These are phyloP conservation scores for Cnemophilus loriae DNA, from an alignment of 2,113 vertebrate genomes.

Conservation along the genomic window DNA sequence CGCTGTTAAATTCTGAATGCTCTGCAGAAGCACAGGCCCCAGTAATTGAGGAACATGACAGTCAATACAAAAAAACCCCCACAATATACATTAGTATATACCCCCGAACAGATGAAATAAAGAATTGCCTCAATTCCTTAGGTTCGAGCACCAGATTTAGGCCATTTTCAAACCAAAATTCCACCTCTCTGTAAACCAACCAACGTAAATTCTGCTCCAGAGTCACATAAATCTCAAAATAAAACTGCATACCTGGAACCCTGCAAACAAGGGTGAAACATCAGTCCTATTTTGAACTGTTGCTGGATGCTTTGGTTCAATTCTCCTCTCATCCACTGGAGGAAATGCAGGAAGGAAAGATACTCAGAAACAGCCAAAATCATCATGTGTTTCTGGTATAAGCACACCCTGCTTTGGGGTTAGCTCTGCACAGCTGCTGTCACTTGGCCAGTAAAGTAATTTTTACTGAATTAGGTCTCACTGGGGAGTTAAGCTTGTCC, in stretches of 20 bases:
- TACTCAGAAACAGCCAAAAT: not conserved
- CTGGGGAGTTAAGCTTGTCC: not conserved
- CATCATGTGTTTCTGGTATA: not conserved
- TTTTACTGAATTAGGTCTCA: not conserved
- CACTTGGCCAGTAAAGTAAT: not conserved
- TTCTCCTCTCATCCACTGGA: not conserved
- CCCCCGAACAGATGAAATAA: not conserved
- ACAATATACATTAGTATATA: not conserved
- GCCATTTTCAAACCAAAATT: not conserved
- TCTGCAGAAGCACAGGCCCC: not conserved
- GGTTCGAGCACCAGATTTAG: not conserved
- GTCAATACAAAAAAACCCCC: not conserved
- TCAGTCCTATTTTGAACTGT: not conserved
- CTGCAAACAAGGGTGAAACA: not conserved
- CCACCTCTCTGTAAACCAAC: not conserved
- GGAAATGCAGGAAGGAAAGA: not conserved
- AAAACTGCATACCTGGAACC: not conserved
- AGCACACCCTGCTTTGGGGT: not conserved
- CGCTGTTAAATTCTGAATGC: not conserved
- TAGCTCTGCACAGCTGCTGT: not conserved
- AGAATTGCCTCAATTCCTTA: not conserved
- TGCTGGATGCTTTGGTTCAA: not conserved
- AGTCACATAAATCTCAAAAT: not conserved
- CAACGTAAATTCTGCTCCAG: not conserved
- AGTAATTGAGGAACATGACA: not conserved